Base-by-base conservation (phyloP, 2,113 vertebrate genomes). In the Atrichornis clamosus region DNA sequence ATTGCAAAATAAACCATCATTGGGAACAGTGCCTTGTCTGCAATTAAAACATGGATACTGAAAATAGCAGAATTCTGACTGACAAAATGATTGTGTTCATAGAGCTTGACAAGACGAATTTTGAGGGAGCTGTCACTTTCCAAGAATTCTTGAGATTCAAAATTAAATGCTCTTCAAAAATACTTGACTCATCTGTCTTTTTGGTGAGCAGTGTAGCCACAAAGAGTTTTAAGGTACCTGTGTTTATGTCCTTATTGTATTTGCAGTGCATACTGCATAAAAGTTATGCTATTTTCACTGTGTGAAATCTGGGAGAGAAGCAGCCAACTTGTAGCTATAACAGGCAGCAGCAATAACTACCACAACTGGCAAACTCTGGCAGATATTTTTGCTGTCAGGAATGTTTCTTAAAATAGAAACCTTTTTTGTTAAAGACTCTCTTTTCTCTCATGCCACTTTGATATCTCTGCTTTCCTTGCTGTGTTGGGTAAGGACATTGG, bases 1-100 rank as follows among this genome's bases (percentile, higher is more conserved):
- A 16, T 67, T 90, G 56, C 79, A 95, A 96, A 94, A 74, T 70
- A 95, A 94, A 89, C 74, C 86, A 73, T 96, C 41, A 89, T 49
- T 92, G 42, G 27, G 67, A 90, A 88, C 18, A 78, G 23, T 16
- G 26, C 42, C 42, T 75, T 81, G 24, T 69, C 76, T 78, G 46
- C 42, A 94, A 95, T 97, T 97, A 97, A 87, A 93, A 60, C 10
- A 22, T 39, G 39, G n/a, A 94, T 68, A 24, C 60, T 67, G 37
- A 90, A 60, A 67, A 52, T 21, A 53, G 27, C 56, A 93, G 74
- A 95, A 92, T 84, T 96, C 60, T 58, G 64, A 91, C 42, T 87
- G 87, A 95, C 56, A 94, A 50, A 90, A 84, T 76, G 18, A 95
- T 91, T 95, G n/a, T 15, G 2, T 44, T 18, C 55, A 26, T 11